Conservation (phyloP, 2,888 invertebrate species). For the Scaptomyza cyrtandrae region DNA sequence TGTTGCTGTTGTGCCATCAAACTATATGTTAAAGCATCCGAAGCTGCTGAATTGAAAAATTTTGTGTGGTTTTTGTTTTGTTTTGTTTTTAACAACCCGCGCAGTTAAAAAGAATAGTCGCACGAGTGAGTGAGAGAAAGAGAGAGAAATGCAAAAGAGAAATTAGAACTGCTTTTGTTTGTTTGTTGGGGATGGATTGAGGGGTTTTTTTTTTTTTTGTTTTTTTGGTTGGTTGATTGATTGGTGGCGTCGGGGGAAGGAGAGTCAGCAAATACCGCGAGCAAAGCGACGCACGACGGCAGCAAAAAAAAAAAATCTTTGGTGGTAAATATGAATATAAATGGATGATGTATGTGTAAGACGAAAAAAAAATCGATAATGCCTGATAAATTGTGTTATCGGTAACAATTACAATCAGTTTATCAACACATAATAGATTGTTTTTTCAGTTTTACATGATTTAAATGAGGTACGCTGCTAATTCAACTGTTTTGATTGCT, state of each 20-base stretch:
- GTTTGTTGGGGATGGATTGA: conserved; percentile 5
- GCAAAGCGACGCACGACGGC: conserved; percentile 55
- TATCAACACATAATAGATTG: background rate
- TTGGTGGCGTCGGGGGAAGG: conserved; percentile 5
- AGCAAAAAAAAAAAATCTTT: conserved; percentile 1
- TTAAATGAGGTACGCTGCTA: background rate
- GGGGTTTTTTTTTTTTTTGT: background rate
- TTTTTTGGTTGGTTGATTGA: background rate
- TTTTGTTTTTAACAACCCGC: conserved; percentile 15
- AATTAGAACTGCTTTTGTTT: conserved; percentile 45
- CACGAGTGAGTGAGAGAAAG: conserved; percentile 19
- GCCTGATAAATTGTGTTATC: background rate
- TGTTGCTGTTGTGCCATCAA: conserved; percentile 83
- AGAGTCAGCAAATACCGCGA: conserved; percentile 34
- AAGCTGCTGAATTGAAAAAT: conserved; percentile 76
- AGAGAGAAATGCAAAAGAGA: conserved; percentile 51
- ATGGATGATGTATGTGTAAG: conserved; percentile 11
- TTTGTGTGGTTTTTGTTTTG: conserved; percentile 5
- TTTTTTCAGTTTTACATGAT: background rate
- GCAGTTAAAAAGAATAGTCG: conserved; percentile 12
- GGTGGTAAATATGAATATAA: conserved; percentile 4
- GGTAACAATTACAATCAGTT: background rate
- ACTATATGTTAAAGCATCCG: conserved; percentile 83
- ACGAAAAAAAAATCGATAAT: conserved; percentile 25
- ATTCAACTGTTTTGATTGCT: conserved; percentile 12